These are phyloP conservation scores for Eutrigla gurnardus DNA, from an alignment of 2,797 vertebrate genomes.

Conservation along the genomic window DNA sequence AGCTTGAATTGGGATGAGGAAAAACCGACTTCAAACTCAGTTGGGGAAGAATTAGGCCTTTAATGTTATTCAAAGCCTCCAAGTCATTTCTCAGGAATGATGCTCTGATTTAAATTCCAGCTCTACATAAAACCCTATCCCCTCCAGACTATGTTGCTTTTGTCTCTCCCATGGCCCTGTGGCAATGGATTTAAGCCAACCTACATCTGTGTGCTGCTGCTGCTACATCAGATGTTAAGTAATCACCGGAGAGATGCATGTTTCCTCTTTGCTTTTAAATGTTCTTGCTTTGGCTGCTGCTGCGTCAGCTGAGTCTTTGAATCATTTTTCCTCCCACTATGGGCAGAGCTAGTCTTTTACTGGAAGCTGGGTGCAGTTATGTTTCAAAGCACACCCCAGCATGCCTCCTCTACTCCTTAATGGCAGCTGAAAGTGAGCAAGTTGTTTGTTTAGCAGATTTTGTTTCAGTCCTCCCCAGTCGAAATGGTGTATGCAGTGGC, in stretches of 20 bases:
- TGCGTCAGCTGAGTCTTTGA: conserved; percentile 55
- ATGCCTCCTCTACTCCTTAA: conserved; percentile 24
- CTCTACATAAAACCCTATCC: conserved; percentile 55
- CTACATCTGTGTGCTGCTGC: conserved; percentile 68
- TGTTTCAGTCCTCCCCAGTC: conserved; percentile 6
- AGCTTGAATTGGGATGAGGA: conserved; percentile 35
- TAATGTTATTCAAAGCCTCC: conserved; percentile 71
- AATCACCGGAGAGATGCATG: conserved; percentile 68
- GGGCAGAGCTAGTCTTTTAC: conserved; percentile 39
- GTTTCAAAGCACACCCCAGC: conserved; percentile 41
- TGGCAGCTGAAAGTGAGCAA: conserved; percentile 40
- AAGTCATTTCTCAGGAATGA: conserved; percentile 55
- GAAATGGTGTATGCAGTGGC: conserved; percentile 2
- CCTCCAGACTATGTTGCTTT: conserved; percentile 68
- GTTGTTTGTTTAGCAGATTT: conserved; percentile 34
- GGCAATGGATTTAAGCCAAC: conserved; percentile 75
- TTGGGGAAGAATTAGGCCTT: conserved; percentile 35
- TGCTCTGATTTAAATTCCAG: conserved; percentile 63
- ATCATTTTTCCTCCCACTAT: conserved; percentile 53
- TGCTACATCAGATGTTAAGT: conserved; percentile 72
- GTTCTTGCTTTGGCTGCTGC: conserved; percentile 56
- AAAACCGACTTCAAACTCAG: conserved; percentile 46
- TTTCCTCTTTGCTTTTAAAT: conserved; percentile 65
- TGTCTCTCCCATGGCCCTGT: conserved; percentile 65
- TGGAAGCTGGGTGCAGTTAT: conserved; percentile 40